Conservation (phyloP, 2,113 vertebrate species). For the Triplophysa siluroides region DNA sequence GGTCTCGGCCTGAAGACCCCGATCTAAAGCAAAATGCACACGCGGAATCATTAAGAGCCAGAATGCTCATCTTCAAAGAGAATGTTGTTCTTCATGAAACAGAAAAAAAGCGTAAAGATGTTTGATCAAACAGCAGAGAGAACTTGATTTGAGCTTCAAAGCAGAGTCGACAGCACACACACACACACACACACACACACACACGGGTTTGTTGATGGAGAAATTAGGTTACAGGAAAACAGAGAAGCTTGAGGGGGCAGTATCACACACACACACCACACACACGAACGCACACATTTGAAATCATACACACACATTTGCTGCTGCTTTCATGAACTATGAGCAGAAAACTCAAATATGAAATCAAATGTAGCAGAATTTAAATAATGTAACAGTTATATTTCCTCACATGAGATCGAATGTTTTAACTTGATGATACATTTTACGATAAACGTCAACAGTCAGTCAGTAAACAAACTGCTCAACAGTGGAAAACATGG, state of each 20-base stretch:
- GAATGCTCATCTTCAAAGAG: constrained; percentile 33
- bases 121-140: constrained; percentile 25
- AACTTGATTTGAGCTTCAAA: constrained; percentile 47
- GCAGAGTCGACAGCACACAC: neutral
- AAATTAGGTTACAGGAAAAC: constrained; percentile 55
- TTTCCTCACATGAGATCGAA: too few relatives aligned
- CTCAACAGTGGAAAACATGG: too few relatives aligned
- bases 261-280: constrained; percentile 10
- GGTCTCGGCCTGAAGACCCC: neutral
- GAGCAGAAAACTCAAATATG: too few relatives aligned
- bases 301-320: constrained; percentile 3
- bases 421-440: too few relatives aligned
- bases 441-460: too few relatives aligned
- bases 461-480: too few relatives aligned
- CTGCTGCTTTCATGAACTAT: neutral
- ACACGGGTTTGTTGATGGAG: constrained; percentile 40
- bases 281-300: constrained; percentile 18
- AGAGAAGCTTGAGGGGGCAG: constrained; percentile 27
- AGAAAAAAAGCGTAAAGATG: neutral
- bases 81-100: neutral
- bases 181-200: neutral
- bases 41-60: neutral
- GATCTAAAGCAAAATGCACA: neutral
- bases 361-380: too few relatives aligned
- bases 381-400: too few relatives aligned